These are phyloP conservation scores for Eupleurogrammus muticus DNA, from an alignment of 2,797 vertebrate species.

Conservation along the genomic window DNA sequence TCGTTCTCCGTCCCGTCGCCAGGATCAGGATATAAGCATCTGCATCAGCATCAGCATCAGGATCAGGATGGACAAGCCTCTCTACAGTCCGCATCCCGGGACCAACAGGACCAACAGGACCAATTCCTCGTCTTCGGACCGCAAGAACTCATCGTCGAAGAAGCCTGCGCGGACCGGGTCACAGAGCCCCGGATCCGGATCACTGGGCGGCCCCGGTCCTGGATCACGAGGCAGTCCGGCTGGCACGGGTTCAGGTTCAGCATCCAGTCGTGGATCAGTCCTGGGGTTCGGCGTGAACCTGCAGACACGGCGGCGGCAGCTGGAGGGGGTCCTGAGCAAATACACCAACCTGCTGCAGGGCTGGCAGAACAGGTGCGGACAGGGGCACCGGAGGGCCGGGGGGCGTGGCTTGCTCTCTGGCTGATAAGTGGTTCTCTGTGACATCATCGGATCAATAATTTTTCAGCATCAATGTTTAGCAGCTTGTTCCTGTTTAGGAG, in stretches of 20 bases:
- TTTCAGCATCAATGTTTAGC: no score
- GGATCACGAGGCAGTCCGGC: constrained; percentile 66
- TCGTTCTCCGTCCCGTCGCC: constrained; percentile 67
- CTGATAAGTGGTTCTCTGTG: no score
- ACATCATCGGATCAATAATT: no score
- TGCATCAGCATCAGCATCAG: no score
- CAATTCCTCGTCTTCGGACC: constrained; percentile 71
- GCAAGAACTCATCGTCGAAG: constrained; percentile 66
- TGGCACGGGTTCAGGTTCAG: no score
- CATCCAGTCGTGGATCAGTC: constrained; percentile 61
- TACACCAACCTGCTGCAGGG: constrained; percentile 98
- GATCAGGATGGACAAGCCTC: constrained; percentile 79
- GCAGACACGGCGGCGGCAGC: constrained; percentile 81
- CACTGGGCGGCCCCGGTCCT: constrained; percentile 62
- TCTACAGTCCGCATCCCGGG: constrained; percentile 75
- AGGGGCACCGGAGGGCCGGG: no score
- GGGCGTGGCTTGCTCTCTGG: no score
- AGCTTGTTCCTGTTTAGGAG: no score
- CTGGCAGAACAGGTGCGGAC: constrained; percentile 95
- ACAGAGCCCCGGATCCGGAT: constrained; percentile 77
- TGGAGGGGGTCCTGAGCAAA: constrained; percentile 95
- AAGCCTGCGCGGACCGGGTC: constrained; percentile 71
- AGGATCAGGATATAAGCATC: no score
- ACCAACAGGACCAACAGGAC: constrained; percentile 65
- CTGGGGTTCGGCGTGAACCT: constrained; percentile 71